Percentiles rank a stretch among this genome's conserved stretches.
Evolutionary conservation across 2,113 vertebrate genomes (phyloP).

Genomic region (Eidolon helvum): DNA sequence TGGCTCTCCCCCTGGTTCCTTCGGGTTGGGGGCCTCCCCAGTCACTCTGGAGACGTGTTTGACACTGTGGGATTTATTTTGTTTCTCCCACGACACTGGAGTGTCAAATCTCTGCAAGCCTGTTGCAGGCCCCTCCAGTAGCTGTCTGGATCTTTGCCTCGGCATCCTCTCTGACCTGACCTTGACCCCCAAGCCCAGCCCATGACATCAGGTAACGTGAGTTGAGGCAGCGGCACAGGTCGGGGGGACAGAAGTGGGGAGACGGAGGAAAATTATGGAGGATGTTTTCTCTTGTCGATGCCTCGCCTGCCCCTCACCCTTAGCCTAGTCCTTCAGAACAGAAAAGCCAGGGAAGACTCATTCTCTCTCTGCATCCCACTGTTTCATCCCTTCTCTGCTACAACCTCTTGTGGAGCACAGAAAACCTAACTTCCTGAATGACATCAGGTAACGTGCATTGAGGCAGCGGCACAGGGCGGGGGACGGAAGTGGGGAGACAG

Average conservation of each 20-base stretch:
- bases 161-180: no score
- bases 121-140: neutral
- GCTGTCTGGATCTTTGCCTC: neutral
- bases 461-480: neutral
- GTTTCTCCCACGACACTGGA: neutral
- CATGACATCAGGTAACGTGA: no score
- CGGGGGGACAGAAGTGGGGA: no score
- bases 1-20: neutral
- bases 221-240: no score
- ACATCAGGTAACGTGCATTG: neutral
- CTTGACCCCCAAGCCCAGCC: neutral
- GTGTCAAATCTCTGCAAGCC: neutral
- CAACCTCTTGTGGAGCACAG: neutral
- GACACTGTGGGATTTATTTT: neutral
- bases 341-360: neutral
- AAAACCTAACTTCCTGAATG: neutral
- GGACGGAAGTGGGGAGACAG: neutral
- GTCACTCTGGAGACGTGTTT: neutral
- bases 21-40: no score
- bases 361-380: neutral
- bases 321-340: neutral
- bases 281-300: neutral
- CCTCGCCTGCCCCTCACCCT: neutral
- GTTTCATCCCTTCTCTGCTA: neutral
- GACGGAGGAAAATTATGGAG: no score